phyloP scores from a whole-genome alignment of 2,797 vertebrate species.

The Coregonus sp. region DNA sequence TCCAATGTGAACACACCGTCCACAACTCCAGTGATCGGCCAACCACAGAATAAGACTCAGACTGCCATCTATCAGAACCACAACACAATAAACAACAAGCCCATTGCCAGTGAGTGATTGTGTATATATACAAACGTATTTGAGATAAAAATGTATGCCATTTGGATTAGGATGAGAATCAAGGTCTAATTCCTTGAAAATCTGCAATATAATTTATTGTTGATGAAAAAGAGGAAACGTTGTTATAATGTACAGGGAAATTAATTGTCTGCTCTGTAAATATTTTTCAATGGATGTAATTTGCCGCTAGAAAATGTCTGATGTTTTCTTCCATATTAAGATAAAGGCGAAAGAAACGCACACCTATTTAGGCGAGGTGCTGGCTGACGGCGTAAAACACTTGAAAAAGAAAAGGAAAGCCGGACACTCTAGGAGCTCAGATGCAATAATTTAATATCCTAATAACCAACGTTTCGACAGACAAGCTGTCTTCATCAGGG shows the following conservation, averaged over 20 bases:
- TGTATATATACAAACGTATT: not conserved
- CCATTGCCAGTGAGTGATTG: slow-evolving; percentile 81
- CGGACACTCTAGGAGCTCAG: too few relatives aligned
- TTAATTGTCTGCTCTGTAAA: too few relatives aligned
- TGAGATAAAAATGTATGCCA: not conserved
- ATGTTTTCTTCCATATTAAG: slow-evolving; percentile 9
- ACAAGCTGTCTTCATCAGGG: too few relatives aligned
- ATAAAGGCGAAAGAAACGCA: too few relatives aligned
- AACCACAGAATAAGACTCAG: slow-evolving; percentile 88
- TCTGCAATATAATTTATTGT: not conserved
- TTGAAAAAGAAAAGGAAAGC: too few relatives aligned
- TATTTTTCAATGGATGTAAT: not conserved
- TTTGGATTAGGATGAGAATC: not conserved
- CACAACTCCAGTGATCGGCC: slow-evolving; percentile 91
- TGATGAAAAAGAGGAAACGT: too few relatives aligned
- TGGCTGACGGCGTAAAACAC: too few relatives aligned
- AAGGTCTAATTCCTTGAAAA: not conserved
- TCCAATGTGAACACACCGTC: slow-evolving; percentile 97
- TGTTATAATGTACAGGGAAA: too few relatives aligned
- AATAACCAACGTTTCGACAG: too few relatives aligned
- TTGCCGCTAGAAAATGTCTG: not conserved
- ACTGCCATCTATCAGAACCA: slow-evolving; percentile 89
- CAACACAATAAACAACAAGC: slow-evolving; percentile 78
- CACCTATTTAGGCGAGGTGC: too few relatives aligned
- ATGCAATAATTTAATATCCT: too few relatives aligned